Base-by-base conservation (phyloP, 1,140 invertebrate genomes). In the Hormaphis cornu region DNA sequence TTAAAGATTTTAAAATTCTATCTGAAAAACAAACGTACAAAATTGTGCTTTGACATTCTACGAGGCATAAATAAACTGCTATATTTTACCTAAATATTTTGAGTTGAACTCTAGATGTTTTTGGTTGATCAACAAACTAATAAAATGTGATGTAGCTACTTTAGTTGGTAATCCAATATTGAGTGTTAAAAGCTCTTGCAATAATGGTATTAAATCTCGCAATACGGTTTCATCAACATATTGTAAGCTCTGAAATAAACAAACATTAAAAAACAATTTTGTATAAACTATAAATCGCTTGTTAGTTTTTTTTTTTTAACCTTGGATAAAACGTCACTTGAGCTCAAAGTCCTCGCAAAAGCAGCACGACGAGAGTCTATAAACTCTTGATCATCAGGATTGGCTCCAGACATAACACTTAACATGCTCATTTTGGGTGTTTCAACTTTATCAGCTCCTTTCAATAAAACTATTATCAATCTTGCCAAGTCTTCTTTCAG, bases 401-500 rank as follows among this genome's bases (percentile, higher is more conserved):
- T 84, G 1, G 83, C 85, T 5, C 85, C 84, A 37, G 89, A 81
- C 69, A 85, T 82, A 0, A 87, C 87, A 75, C 90, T 90, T 24
- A 93, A 79, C 77, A 93, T 89, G 37, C 61, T 50, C 26, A 66
- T 26, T 22, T n/a, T 9, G 4, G 61, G 40, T 9, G 61, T 50
- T 76, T 97, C 93, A 28, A 92, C 76, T 73, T 93, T 90, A 50
- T 90, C 90, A 5, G 91, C 87, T 2, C 92, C 89, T 74, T 87
- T 87, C 33, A 95, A 79, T 50, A 96, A 79, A 16, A 90, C 89
- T 2, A 90, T 89, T 73, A 95, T 89, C 22, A 97, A 79, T 48
- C 84, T 83, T 1, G 87, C 80, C 50, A 95, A 80, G 78, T 93
- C 90, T 8, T 89, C 88, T 69, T 87, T 89, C 16, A 95, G 80